Evolutionary conservation across 2,113 vertebrate genomes (phyloP), one percentile per base, ranked within the genome.

Genomic region (Lipotes vexillifer): DNA sequence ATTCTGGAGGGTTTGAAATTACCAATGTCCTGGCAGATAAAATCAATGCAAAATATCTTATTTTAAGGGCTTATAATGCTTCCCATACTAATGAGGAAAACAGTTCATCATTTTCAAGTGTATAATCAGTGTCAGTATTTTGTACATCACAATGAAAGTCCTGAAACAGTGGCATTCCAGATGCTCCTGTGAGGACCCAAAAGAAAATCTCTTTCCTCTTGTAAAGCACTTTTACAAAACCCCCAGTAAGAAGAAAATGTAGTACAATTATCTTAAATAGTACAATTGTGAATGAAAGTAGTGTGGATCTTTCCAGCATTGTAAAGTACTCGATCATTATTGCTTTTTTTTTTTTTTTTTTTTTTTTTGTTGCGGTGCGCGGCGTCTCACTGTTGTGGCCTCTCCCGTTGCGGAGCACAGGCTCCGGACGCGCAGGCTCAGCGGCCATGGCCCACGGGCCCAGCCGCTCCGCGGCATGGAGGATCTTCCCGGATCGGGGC

Each of bases 1-100:
- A 90, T 97, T 97, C 75, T 96, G 29, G 88, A 81, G 88, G 57
- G 78, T 96, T 97, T 94, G 89, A 98, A 98, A 97, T 97, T 97
- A 97, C 18, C 98, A 97, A 68, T 93, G 80, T 93, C 68, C 71
- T 97, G 94, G 97, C 93, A 93, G 80, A 96, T 93, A 23, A 38
- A 96, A 36, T 96, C 63, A 94, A 74, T 81, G 83, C 89, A 97
- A 97, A 97, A 97, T 91, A 61, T 96, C 81, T 98, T 84, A 23
- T 74, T 88, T 69, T 97, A 95, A 87, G 93, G 95, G 41, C 75
- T 98, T 97, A 36, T 74, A 82, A 81, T 96, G 92, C 87, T 96
- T 55, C 93, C 94, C 97, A 92, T 97, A 95, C 94, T 97, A 96
- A 95, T 94, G 93, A 44, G 95, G 81, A 80, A 93, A 68, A 18